Conservation (phyloP, 2,113 vertebrate species). For the Ahaetulla prasina region DNA sequence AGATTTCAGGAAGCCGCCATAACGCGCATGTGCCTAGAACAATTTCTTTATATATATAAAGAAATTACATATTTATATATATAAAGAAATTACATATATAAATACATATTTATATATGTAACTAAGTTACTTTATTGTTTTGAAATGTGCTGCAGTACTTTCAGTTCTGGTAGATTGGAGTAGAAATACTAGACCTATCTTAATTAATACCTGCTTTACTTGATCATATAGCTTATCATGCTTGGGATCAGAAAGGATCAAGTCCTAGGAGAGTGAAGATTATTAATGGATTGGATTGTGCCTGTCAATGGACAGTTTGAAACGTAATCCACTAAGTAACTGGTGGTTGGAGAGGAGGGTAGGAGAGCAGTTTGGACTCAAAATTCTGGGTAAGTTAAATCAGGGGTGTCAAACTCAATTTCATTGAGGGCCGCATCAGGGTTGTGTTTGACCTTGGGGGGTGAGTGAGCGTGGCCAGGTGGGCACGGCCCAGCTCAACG, state of each 20-base stretch:
- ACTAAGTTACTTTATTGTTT: background rate
- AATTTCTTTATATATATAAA: no score
- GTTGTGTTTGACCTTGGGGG: no score
- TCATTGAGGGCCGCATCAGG: no score
- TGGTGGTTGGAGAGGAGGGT: background rate
- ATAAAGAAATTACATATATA: no score
- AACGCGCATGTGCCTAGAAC: no score
- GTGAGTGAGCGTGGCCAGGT: no score
- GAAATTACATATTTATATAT: no score
- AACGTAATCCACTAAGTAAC: background rate
- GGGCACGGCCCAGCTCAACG: no score
- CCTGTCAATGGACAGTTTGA: background rate
- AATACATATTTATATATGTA: background rate
- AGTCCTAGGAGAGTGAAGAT: background rate
- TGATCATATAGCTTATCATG: background rate
- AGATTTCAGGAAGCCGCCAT: no score
- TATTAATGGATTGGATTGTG: background rate
- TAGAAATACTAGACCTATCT: background rate
- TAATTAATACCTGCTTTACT: background rate
- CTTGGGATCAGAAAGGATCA: background rate
- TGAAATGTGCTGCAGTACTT: background rate
- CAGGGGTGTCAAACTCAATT: no score
- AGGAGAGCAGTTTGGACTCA: background rate
- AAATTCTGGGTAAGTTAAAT: background rate
- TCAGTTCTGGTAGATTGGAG: background rate